A percentile compares a stretch with the other conserved stretches of the same genome.
These are phyloP conservation scores for Oreochromis grahami DNA, from an alignment of 2,797 vertebrate species.

Conservation along the genomic window DNA sequence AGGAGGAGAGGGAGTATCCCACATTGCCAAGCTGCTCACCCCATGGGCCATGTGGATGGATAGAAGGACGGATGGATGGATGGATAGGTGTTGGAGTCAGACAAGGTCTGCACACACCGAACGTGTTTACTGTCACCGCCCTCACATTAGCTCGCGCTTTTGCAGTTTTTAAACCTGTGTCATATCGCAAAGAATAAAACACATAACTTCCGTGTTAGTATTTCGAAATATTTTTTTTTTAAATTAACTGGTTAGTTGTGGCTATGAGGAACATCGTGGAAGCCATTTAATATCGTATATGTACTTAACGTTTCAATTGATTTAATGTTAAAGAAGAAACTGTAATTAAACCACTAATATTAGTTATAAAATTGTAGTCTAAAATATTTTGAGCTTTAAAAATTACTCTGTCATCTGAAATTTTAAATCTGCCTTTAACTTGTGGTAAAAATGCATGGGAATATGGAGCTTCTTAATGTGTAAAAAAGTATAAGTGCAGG, in stretches of 20 bases:
- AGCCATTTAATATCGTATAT: background rate
- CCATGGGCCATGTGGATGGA: slow-evolving; percentile 33
- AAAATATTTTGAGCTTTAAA: background rate
- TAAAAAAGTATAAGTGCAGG: background rate
- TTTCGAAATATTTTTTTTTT: slow-evolving; percentile 5
- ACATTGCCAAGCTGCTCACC: slow-evolving; percentile 62
- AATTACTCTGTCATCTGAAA: background rate
- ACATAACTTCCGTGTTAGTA: background rate
- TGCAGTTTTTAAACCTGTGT: slow-evolving; percentile 21
- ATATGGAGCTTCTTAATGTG: background rate
- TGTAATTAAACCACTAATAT: background rate
- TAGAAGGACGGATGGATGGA: slow-evolving; percentile 7
- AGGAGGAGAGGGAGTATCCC: slow-evolving; percentile 71
- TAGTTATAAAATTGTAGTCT: background rate
- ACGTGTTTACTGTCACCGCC: slow-evolving; percentile 17
- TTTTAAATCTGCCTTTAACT: background rate
- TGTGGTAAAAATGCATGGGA: background rate
- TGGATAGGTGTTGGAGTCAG: background rate
- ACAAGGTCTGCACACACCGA: background rate
- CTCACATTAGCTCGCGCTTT: slow-evolving; percentile 21
- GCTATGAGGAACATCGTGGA: background rate
- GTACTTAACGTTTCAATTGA: background rate
- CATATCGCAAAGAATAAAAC: background rate
- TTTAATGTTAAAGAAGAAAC: background rate
- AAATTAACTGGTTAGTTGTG: background rate